phyloP scores from a whole-genome alignment of 2,888 invertebrate genomes.

The Dicranocentrus wangi region DNA sequence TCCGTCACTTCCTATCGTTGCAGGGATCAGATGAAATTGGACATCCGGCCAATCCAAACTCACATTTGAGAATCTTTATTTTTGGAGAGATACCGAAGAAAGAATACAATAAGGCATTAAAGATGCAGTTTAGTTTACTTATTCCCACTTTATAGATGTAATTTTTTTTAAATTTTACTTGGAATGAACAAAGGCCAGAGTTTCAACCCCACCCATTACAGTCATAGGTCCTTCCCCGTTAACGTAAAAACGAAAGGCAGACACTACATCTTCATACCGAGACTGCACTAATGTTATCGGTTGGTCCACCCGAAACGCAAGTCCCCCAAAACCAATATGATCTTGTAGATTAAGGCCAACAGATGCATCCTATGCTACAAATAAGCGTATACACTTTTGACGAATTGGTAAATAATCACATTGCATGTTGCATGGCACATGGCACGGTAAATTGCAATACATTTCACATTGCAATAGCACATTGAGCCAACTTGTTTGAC shows the following conservation, averaged over 20 bases:
- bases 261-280: constrained; percentile 87
- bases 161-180: no score
- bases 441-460: no score
- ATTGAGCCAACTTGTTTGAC: no score
- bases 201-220: constrained; percentile 88
- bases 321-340: constrained; percentile 62
- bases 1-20: constrained; percentile 68
- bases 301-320: constrained; percentile 74
- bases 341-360: constrained; percentile 68
- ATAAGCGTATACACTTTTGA: background rate
- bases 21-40: constrained; percentile 68
- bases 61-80: constrained; percentile 61
- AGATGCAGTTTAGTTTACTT: no score
- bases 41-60: constrained; percentile 69
- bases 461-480: no score
- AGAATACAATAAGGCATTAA: no score
- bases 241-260: constrained; percentile 87
- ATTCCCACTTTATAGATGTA: no score
- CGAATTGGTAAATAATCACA: background rate
- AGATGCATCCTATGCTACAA: constrained; percentile 42
- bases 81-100: constrained; percentile 7
- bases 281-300: constrained; percentile 87
- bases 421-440: no score
- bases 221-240: constrained; percentile 91
- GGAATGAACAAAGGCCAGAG: constrained; percentile 89